Conservation (phyloP, 2,888 invertebrate genomes). For the Melangyna quadrimaculata region DNA sequence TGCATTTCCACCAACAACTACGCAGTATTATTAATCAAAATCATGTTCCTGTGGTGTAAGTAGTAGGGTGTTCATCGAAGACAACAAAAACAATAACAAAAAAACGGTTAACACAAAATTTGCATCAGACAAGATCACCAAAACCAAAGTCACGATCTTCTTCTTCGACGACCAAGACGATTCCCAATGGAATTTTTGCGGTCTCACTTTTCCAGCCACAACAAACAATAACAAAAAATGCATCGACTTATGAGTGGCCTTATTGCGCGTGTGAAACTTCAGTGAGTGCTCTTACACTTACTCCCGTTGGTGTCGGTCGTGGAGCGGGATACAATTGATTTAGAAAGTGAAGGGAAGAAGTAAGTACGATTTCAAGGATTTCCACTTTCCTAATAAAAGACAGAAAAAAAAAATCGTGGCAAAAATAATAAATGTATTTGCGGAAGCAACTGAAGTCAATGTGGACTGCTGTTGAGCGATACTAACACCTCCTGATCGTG, state of each 20-base stretch:
- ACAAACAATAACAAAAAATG: slow-evolving; percentile 8
- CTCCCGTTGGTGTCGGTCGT: background rate
- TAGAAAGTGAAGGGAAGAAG: slow-evolving; percentile 58
- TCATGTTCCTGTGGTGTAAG: slow-evolving; percentile 39
- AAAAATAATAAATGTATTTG: slow-evolving; percentile 46
- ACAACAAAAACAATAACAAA: background rate
- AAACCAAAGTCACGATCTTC: slow-evolving; percentile 65
- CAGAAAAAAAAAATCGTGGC: slow-evolving; percentile 32
- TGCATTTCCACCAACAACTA: slow-evolving; percentile 14
- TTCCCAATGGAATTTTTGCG: slow-evolving; percentile 48
- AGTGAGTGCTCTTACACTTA: slow-evolving; percentile 33
- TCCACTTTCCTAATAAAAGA: slow-evolving; percentile 32
- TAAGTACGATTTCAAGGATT: slow-evolving; percentile 43
- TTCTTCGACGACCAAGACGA: background rate
- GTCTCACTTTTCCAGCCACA: slow-evolving; percentile 16
- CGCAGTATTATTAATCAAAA: slow-evolving; percentile 68
- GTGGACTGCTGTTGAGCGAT: background rate
- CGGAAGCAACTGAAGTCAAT: slow-evolving; percentile 36
- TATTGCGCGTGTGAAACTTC: slow-evolving; percentile 60
- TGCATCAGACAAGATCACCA: slow-evolving; percentile 46
- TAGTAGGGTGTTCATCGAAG: background rate
- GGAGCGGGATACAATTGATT: slow-evolving; percentile 48
- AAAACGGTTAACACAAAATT: slow-evolving; percentile 12
- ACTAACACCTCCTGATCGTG: slow-evolving; percentile 20
- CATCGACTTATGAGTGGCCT: slow-evolving; percentile 5